Base-by-base conservation (phyloP, 1,140 invertebrate species). In the Pissodes strobi region DNA sequence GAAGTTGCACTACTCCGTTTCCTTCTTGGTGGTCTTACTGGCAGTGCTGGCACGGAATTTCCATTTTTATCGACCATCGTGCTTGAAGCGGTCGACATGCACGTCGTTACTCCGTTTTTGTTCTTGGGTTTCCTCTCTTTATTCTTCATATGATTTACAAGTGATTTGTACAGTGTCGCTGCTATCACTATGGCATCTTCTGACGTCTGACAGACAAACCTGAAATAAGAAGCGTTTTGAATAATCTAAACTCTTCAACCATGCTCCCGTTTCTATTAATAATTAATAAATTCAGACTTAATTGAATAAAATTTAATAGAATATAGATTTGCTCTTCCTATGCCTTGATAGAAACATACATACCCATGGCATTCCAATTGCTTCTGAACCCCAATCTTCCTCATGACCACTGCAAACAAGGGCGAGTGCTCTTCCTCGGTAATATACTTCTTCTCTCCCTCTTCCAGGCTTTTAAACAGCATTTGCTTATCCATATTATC, bases 161-260 rank as follows among this genome's bases (percentile, higher is more conserved):
- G 79, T 0, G 90, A 91, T 76, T 93, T 90, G 78, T 94, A 95
- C 41, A 94, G 81, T 49, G 92, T 94, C 5, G 92, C 92, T 0
- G 93, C 93, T 58, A 94, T 91, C 0, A 92, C 90, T 22, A 95
- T 89, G 18, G 93, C 92, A 62, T 95, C 92, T 79, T 95, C 92
- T 10, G 91, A 88, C 69, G 84, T 87, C 72, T 88, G 87, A 79
- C 93, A 95, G 58, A 92, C 89, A 79, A 95, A 96, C 12, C 71
- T 72, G 45, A 22, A 60, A 62, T 45, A 41, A 21, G 23, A n/a
- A n/a, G n/a, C n/a, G n/a, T n/a, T n/a, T n/a, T n/a, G n/a, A n/a
- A n/a, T n/a, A n/a, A n/a, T n/a, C n/a, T n/a, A n/a, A n/a, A n/a
- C n/a, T n/a, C n/a, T n/a, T n/a, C n/a, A n/a, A n/a, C n/a, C n/a